phyloP scores from a whole-genome alignment of 2,797 vertebrate species.

The Pseudopleuronectes americanus region DNA sequence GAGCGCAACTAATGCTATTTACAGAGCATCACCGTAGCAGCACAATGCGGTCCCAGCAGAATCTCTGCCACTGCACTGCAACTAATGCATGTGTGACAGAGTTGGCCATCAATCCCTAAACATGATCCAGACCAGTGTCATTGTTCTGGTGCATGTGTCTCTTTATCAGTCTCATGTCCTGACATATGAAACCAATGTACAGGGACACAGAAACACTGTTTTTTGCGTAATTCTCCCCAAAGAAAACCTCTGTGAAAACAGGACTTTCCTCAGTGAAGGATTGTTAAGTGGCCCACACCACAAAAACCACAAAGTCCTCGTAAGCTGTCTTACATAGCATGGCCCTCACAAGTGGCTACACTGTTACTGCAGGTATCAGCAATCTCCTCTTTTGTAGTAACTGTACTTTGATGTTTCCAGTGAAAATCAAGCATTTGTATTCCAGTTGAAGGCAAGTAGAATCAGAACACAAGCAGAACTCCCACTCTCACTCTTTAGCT shows the following conservation, averaged over 20 bases:
- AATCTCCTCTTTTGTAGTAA: slow-evolving; percentile 43
- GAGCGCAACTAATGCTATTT: slow-evolving; percentile 82
- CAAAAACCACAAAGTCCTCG: slow-evolving; percentile 47
- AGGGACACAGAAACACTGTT: slow-evolving; percentile 13
- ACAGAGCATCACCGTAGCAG: slow-evolving; percentile 72
- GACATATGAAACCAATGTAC: slow-evolving; percentile 30
- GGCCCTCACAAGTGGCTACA: slow-evolving; percentile 29
- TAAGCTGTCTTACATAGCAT: slow-evolving; percentile 34
- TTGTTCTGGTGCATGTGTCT: slow-evolving; percentile 66
- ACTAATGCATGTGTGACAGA: slow-evolving; percentile 76
- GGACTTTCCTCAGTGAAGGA: slow-evolving; percentile 20
- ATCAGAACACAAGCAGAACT: slow-evolving; percentile 45
- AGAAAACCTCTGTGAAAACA: slow-evolving; percentile 26
- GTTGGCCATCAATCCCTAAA: slow-evolving; percentile 68
- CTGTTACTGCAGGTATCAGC: slow-evolving; percentile 48
- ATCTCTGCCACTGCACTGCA: slow-evolving; percentile 61
- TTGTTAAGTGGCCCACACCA: slow-evolving; percentile 11
- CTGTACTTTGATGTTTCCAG: slow-evolving; percentile 36
- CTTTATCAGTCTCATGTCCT: slow-evolving; percentile 48
- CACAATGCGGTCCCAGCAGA: slow-evolving; percentile 70
- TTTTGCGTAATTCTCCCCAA: slow-evolving; percentile 25
- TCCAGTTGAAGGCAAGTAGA: slow-evolving; percentile 62
- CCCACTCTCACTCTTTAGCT: slow-evolving; percentile 32
- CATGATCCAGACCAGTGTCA: slow-evolving; percentile 69
- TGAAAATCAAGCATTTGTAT: slow-evolving; percentile 60